Evolutionary conservation across 1,140 invertebrate species (phyloP).

Genomic region (Heliconius nattereri): DNA sequence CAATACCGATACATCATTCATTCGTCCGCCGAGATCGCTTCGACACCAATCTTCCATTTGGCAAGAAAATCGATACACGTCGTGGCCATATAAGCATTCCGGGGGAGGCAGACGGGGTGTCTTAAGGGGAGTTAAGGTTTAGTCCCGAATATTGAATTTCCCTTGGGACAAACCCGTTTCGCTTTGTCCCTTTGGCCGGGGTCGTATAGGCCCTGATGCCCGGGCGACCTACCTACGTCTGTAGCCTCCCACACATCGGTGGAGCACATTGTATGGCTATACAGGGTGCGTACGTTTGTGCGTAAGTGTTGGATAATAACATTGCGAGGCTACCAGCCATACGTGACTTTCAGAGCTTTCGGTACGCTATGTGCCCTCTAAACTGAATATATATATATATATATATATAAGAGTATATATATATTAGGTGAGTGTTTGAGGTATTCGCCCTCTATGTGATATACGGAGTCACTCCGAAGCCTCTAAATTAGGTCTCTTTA

Average conservation of each 20-base stretch:
- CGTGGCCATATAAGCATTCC: slow-evolving; percentile 81
- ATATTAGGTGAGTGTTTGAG: slow-evolving; percentile 53
- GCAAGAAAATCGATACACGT: slow-evolving; percentile 80
- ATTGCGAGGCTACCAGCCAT: slow-evolving; percentile 69
- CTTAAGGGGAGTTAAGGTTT: slow-evolving; percentile 80
- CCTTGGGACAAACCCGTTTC: slow-evolving; percentile 81
- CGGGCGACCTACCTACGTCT: slow-evolving; percentile 63
- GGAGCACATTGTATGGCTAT: slow-evolving; percentile 34
- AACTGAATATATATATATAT: slow-evolving; percentile 30
- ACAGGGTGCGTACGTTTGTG: slow-evolving; percentile 58
- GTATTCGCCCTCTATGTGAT: slow-evolving; percentile 59
- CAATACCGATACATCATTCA: slow-evolving; percentile 77
- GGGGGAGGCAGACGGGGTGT: slow-evolving; percentile 76
- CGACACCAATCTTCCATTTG: slow-evolving; percentile 81
- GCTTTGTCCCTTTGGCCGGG: slow-evolving; percentile 78
- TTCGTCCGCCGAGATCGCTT: slow-evolving; percentile 75
- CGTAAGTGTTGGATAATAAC: slow-evolving; percentile 78
- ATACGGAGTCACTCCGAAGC: slow-evolving; percentile 64
- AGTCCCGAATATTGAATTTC: slow-evolving; percentile 82
- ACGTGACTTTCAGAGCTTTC: slow-evolving; percentile 75
- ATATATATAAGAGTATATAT: slow-evolving; percentile 37
- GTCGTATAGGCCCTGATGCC: slow-evolving; percentile 75
- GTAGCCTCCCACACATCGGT: slow-evolving; percentile 50
- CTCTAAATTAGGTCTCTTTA: slow-evolving; percentile 76
- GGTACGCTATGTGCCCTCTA: slow-evolving; percentile 52